Conservation (phyloP, 2,888 invertebrate genomes). For the Parnassius smintheus region DNA sequence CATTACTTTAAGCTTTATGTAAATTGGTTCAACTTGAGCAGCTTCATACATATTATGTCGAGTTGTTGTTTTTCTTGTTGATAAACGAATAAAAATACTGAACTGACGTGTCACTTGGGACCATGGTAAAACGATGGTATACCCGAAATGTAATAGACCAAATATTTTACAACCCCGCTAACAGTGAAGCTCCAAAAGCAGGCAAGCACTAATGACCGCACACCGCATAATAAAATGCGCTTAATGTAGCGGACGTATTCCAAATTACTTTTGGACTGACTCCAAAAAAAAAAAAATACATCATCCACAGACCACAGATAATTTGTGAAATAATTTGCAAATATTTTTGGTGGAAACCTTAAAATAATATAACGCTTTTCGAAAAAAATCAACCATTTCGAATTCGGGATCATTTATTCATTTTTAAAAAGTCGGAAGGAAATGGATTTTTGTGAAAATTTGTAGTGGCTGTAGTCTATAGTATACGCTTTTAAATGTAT, state of each 20-base stretch:
- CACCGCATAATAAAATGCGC: constrained; percentile 18
- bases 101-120: too few species aligned
- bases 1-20: too few species aligned
- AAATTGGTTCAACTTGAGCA: too few species aligned
- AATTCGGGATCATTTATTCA: too few species aligned
- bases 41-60: too few species aligned
- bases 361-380: not conserved
- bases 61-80: too few species aligned
- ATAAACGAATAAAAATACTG: too few species aligned
- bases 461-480: too few species aligned
- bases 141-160: not conserved
- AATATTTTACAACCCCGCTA: not conserved
- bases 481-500: too few species aligned
- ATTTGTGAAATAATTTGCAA: constrained; percentile 16
- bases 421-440: too few species aligned
- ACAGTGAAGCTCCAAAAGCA: constrained; percentile 7
- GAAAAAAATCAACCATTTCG: too few species aligned
- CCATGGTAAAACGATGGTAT: not conserved
- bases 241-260: constrained; percentile 12
- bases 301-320: constrained; percentile 20
- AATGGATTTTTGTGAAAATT: too few species aligned
- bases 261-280: constrained; percentile 22
- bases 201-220: constrained; percentile 16
- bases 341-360: constrained; percentile 5
- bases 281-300: constrained; percentile 22